A percentile compares a stretch with the other conserved stretches of the same genome.
These are phyloP conservation scores for Oncorhynchus mykiss DNA, from an alignment of 2,113 vertebrate species.

Conservation along the genomic window DNA sequence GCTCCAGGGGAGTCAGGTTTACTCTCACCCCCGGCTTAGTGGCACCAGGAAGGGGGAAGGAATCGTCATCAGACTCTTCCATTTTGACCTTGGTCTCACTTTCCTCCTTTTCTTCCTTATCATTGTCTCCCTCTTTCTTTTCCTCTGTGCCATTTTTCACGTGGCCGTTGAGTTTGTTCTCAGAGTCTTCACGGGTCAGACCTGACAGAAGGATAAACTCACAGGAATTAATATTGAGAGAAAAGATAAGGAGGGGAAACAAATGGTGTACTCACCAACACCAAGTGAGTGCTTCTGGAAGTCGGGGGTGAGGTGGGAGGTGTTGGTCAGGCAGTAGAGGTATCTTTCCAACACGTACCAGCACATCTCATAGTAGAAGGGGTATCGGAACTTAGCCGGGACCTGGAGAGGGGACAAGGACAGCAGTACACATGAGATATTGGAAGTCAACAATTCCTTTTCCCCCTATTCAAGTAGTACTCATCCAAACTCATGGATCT, in stretches of 20 bases:
- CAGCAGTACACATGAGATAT: neutral
- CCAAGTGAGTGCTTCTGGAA: constrained; percentile 95
- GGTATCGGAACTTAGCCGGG: constrained; percentile 95
- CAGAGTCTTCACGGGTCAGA: constrained; percentile 59
- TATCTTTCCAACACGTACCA: constrained; percentile 98
- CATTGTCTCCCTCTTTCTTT: constrained; percentile 31
- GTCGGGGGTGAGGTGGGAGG: constrained; percentile 91
- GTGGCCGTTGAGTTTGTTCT: constrained; percentile 30
- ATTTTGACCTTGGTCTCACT: constrained; percentile 39
- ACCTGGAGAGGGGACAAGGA: constrained; percentile 72
- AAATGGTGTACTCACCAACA: constrained; percentile 80
- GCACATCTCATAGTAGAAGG: constrained; percentile 98
- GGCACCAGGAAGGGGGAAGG: constrained; percentile 15
- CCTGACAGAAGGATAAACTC: constrained; percentile 46
- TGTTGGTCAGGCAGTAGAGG: constrained; percentile 90
- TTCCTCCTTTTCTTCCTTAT: constrained; percentile 15
- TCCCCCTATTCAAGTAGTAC: no score
- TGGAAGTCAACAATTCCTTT: no score
- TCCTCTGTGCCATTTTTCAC: constrained; percentile 38
- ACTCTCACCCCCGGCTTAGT: constrained; percentile 39
- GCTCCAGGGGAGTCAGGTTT: constrained; percentile 87
- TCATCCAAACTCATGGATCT: no score
- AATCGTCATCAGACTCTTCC: constrained; percentile 18
- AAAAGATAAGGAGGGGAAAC: no score
- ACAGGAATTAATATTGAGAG: neutral